These are phyloP conservation scores for Oreortyx pictus DNA, from an alignment of 2,797 vertebrate genomes.

Conservation along the genomic window DNA sequence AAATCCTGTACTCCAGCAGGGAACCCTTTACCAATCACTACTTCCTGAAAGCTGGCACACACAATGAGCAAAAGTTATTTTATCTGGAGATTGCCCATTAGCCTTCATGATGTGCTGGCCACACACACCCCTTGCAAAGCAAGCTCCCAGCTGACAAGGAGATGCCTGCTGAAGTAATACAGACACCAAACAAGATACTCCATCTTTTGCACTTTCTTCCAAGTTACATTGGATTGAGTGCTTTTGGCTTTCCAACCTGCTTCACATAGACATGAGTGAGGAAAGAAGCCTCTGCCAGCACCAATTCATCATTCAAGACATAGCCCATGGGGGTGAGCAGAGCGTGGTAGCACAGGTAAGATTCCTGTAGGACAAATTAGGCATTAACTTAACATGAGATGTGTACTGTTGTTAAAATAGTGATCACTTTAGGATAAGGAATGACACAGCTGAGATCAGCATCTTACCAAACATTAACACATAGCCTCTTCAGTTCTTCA, in stretches of 20 bases:
- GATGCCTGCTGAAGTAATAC: not conserved
- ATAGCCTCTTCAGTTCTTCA: not conserved
- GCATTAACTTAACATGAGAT: not conserved
- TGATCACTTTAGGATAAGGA: not conserved
- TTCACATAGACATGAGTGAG: not conserved
- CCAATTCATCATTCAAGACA: not conserved
- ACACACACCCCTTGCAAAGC: not conserved
- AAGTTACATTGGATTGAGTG: fast-evolving
- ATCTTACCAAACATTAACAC: not conserved
- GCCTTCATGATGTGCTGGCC: not conserved
- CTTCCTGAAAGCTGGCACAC: not conserved
- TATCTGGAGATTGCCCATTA: not conserved
- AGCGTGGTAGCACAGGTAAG: not conserved
- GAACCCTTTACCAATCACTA: not conserved
- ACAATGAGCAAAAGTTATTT: not conserved
- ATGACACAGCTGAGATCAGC: not conserved
- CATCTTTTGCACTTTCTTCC: not conserved
- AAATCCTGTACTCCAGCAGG: not conserved
- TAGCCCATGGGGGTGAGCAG: fast-evolving
- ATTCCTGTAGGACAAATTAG: not conserved
- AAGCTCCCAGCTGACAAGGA: not conserved
- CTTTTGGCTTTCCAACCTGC: not conserved
- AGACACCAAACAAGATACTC: not conserved
- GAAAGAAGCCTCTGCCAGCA: not conserved
- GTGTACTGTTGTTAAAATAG: not conserved